Conservation (phyloP, 2,797 vertebrate genomes). For the Sarcoramphus papa region DNA sequence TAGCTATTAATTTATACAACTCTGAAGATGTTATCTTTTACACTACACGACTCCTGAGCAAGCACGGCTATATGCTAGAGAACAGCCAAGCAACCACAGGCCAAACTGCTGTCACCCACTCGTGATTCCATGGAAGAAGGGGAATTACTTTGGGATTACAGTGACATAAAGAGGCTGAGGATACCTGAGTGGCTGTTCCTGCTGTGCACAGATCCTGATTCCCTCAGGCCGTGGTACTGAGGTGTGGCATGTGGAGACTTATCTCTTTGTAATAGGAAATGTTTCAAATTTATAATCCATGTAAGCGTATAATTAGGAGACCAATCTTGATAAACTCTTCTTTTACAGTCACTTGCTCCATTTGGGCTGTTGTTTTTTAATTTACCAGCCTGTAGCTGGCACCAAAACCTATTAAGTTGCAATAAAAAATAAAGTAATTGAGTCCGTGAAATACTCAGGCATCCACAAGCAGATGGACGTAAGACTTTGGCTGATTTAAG, state of each 20-base stretch:
- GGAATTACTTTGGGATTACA: not conserved
- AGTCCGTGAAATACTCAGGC: not conserved
- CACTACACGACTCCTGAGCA: fast-evolving
- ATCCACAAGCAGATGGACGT: not conserved
- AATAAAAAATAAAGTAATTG: not conserved
- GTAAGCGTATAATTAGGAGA: not conserved
- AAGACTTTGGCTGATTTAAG: not conserved
- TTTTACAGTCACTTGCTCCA: not conserved
- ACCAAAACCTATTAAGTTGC: not conserved
- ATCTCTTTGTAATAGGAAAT: not conserved
- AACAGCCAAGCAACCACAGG: not conserved
- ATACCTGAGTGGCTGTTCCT: not conserved
- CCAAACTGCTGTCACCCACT: not conserved
- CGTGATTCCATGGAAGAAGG: fast-evolving
- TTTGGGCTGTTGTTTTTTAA: not conserved
- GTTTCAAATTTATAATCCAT: not conserved
- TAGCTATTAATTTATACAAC: not conserved
- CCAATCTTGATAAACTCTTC: not conserved
- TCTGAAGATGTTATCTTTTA: not conserved
- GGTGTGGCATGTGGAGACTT: not conserved
- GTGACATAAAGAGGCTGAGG: not conserved
- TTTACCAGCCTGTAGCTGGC: not conserved
- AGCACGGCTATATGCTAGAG: too few relatives aligned
- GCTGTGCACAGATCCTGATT: not conserved
- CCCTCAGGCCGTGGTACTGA: not conserved